A percentile compares a stretch with the other conserved stretches of the same genome.
Evolutionary conservation across 2,888 invertebrate species (phyloP).

Genomic region (Eupithecia inturbata): DNA sequence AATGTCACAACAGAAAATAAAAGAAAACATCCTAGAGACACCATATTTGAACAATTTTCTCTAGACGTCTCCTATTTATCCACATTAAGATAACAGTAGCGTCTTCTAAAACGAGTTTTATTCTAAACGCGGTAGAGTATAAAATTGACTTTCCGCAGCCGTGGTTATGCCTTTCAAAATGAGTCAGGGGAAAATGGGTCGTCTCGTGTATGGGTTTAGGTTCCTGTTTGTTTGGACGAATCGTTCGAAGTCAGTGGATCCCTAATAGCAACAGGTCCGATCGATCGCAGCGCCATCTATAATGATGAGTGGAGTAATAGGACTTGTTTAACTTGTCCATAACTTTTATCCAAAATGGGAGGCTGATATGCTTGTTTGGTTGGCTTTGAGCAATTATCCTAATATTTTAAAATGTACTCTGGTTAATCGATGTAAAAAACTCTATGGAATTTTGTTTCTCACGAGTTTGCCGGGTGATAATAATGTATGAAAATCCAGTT

Average conservation of each 20-base stretch:
- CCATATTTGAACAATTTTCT: constrained; percentile 61
- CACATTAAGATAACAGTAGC: constrained; percentile 55
- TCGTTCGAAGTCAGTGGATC: constrained; percentile 63
- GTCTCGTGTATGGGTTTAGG: constrained; percentile 11
- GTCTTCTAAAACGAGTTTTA: constrained; percentile 50
- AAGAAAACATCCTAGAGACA: constrained; percentile 38
- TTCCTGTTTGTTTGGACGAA: constrained; percentile 40
- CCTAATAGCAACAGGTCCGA: constrained; percentile 65
- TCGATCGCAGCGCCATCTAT: constrained; percentile 68
- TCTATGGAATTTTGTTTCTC: no score
- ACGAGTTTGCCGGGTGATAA: no score
- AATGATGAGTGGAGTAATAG: constrained; percentile 41
- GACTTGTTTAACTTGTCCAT: constrained; percentile 12
- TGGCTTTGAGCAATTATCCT: constrained; percentile 2
- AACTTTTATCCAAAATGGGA: constrained; percentile 7
- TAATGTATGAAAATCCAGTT: no score
- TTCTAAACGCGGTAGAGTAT: constrained; percentile 49
- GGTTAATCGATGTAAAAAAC: not conserved
- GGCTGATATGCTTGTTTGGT: constrained; percentile 5
- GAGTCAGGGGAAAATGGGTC: constrained; percentile 41
- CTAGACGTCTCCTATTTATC: constrained; percentile 63
- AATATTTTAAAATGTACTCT: not conserved
- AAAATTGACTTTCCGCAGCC: constrained; percentile 49
- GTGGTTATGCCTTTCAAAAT: constrained; percentile 40
- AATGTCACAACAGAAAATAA: constrained; percentile 34